phyloP scores from a whole-genome alignment of 1,140 invertebrate species.

The Aphaenogaster rudis region DNA sequence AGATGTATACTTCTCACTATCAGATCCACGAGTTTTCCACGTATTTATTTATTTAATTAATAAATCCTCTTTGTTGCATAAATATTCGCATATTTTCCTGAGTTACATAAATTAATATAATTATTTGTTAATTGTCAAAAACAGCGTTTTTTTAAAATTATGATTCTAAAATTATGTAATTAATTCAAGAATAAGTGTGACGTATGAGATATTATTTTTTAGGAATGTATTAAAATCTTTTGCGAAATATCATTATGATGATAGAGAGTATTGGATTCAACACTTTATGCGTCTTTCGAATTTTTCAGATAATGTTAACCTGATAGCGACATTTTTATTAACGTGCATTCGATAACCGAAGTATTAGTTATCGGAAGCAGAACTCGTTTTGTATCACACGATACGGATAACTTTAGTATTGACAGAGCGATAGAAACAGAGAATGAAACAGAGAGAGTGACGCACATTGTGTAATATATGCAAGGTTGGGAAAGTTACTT shows the following conservation, averaged over 20 bases:
- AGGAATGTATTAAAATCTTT: constrained; percentile 2
- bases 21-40: background rate
- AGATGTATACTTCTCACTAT: background rate
- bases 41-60: constrained; percentile 42
- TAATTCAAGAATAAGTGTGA: background rate
- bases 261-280: background rate
- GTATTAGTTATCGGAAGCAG: background rate
- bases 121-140: background rate
- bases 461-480: constrained; percentile 5
- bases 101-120: background rate
- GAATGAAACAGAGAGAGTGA: background rate
- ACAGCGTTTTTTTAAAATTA: background rate
- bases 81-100: background rate
- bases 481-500: too few species aligned
- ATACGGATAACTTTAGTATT: background rate
- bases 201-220: background rate
- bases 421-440: background rate
- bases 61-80: background rate
- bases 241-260: background rate
- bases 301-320: constrained; percentile 2
- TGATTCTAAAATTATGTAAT: background rate
- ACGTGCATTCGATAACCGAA: background rate
- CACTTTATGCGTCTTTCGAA: background rate
- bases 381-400: constrained; percentile 6
- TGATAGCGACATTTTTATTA: constrained; percentile 14